Evolutionary conservation across 2,797 vertebrate genomes (phyloP).

Genomic region (Aldrovandia affinis): DNA sequence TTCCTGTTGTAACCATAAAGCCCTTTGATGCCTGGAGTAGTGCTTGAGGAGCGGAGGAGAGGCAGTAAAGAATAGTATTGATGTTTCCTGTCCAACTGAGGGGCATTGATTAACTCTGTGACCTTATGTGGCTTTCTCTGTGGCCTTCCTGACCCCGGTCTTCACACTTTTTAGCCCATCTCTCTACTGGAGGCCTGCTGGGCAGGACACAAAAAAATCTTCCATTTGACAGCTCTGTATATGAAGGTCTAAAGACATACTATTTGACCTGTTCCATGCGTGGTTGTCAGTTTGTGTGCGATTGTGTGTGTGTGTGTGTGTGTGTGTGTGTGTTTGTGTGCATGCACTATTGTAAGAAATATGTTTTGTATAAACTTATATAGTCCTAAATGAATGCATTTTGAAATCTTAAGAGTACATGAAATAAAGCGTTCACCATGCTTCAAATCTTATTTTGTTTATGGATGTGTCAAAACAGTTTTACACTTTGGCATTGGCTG

Average conservation of each 20-base stretch:
- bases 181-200: not conserved
- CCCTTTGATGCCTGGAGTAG: slow-evolving; percentile 66
- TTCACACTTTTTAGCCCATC: not conserved
- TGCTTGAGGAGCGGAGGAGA: slow-evolving; percentile 43
- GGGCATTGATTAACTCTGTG: slow-evolving; percentile 46
- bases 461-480: too few species aligned
- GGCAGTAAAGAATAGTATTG: slow-evolving; percentile 54
- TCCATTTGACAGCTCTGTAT: not conserved
- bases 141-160: slow-evolving; percentile 7
- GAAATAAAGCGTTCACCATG: too few species aligned
- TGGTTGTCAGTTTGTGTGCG: too few species aligned
- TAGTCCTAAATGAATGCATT: too few species aligned
- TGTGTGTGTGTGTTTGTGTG: too few species aligned
- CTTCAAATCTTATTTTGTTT: not conserved
- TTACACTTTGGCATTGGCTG: too few species aligned
- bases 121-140: slow-evolving; percentile 39
- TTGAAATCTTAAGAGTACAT: too few species aligned
- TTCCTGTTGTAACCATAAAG: slow-evolving; percentile 42
- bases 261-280: not conserved
- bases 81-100: slow-evolving; percentile 59
- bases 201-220: not conserved
- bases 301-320: too few species aligned
- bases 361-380: too few species aligned
- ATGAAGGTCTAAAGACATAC: not conserved
- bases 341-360: too few species aligned